Conservation (phyloP, 2,113 vertebrate genomes). For the Mixornis gularis region DNA sequence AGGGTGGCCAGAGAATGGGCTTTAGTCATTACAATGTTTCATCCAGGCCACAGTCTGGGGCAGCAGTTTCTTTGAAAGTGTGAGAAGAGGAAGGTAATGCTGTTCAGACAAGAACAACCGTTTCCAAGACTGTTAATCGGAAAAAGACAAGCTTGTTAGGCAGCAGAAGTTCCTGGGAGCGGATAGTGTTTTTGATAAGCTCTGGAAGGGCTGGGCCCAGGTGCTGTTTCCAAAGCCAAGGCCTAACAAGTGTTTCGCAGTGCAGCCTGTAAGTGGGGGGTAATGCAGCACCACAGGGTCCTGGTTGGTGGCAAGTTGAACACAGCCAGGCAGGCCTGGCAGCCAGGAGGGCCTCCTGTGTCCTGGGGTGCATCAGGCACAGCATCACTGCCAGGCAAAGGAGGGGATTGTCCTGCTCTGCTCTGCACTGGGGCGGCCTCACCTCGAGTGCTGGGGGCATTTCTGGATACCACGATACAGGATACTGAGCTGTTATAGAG, state of each 20-base stretch:
- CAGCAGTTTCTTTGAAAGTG: not conserved
- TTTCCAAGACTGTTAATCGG: not conserved
- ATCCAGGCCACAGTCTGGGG: not conserved
- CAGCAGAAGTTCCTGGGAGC: not conserved
- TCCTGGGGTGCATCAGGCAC: not conserved
- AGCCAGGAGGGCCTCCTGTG: rapidly evolving
- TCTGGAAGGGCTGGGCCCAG: not conserved
- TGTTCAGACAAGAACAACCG: not conserved
- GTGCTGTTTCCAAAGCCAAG: not conserved
- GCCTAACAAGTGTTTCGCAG: rapidly evolving
- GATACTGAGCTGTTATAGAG: too few relatives aligned
- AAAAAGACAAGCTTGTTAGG: not conserved
- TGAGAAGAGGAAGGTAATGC: not conserved
- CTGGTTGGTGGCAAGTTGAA: rapidly evolving
- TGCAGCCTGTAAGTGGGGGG: rapidly evolving
- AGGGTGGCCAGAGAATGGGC: rapidly evolving
- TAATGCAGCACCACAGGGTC: too few relatives aligned
- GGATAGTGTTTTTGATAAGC: not conserved
- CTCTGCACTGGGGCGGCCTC: not conserved
- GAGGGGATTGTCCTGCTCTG: not conserved
- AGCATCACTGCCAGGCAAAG: rapidly evolving
- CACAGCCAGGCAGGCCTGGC: not conserved
- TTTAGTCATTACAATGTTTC: too few relatives aligned
- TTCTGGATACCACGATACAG: not conserved
- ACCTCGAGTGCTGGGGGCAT: not conserved